A percentile compares a stretch with the other conserved stretches of the same genome.
Conservation (phyloP, 2,888 invertebrate genomes). For the Caenorhabditis angaria region DNA sequence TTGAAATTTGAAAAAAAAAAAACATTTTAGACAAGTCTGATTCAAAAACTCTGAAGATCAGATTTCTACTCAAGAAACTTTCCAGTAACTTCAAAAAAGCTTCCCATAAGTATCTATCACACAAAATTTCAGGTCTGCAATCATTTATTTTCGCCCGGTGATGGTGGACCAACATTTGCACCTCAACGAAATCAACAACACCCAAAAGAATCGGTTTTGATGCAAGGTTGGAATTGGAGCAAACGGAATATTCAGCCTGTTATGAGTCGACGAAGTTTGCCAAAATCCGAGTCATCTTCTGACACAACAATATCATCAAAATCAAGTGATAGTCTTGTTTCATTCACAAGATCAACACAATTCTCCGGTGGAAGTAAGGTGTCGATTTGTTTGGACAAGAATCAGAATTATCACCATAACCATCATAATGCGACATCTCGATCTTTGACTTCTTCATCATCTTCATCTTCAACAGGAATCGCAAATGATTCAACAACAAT, state of each 20-base stretch:
- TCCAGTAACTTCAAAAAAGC: too few species aligned
- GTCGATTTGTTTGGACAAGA: slow-evolving; percentile 64
- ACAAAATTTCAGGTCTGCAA: slow-evolving; percentile 49
- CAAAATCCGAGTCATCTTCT: slow-evolving; percentile 33
- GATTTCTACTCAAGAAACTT: too few species aligned
- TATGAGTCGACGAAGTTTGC: slow-evolving; percentile 39
- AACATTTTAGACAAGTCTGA: too few species aligned
- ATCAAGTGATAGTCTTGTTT: slow-evolving; percentile 35
- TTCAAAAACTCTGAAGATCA: too few species aligned
- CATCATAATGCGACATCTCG: too few species aligned
- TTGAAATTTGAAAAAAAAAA: too few species aligned
- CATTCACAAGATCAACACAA: slow-evolving; percentile 23
- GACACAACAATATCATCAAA: slow-evolving; percentile 39
- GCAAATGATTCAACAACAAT: slow-evolving; percentile 44
- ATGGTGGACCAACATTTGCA: slow-evolving; percentile 51
- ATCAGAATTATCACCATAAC: slow-evolving; percentile 81
- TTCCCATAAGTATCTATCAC: background rate
- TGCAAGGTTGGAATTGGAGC: slow-evolving; percentile 59
- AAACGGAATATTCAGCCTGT: slow-evolving; percentile 52
- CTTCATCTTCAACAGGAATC: background rate
- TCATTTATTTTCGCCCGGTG: slow-evolving; percentile 62
- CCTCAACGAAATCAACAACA: slow-evolving; percentile 33
- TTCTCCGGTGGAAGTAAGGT: slow-evolving; percentile 37
- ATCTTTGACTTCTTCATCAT: background rate
- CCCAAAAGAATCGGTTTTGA: slow-evolving; percentile 42